Base-by-base conservation (phyloP, 2,113 vertebrate genomes). In the Orientallactaga bullata region DNA sequence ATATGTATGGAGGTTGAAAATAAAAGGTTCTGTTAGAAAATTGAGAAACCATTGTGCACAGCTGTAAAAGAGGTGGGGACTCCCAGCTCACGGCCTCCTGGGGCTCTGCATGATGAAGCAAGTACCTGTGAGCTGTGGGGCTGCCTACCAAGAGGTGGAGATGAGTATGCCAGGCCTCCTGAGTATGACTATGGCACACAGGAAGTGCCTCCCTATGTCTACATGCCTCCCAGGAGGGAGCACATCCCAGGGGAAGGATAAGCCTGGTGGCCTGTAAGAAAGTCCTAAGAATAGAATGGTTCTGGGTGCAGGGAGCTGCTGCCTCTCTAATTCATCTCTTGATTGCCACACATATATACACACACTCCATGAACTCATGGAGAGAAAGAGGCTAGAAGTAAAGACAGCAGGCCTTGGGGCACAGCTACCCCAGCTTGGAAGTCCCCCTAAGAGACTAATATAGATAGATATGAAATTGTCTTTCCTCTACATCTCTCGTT, bases 41-140 rank as follows among this genome's bases (percentile, higher is more conserved):
- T 7, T 39, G 35, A 61, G 71, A 91, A 39, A 55, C 32, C 17
- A 1, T 0, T 60, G 20, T n/a, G n/a, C 42, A 16, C 42, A 60
- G 5, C 74, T 81, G 61, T 63, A 47, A 77, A 86, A 68, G n/a
- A 13, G 17, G 10, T 66, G 17, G 51, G 35, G 24, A 21, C 28
- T 81, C 83, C 74, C 42, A 58, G 76, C 26, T 82, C 8, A 13
- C 82, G 30, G 39, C 51, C 61, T 88, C 69, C 77, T n/a, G 65
- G n/a, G 74, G 8, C 11, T 30, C 30, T 24, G 9, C 15, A 4
- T 0, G 0, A 5, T 16, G 5, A 83, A 42, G 74, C 74, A 8
- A 47, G 42, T 47, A 58, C 3, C 42, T 1, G 3, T 8, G 35
- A 39, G 3, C 69, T 12, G 13, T 11, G 0, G 20, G 42, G 42